Evolutionary conservation across 2,888 invertebrate genomes (phyloP).

Genomic region (Congeria kusceri): DNA sequence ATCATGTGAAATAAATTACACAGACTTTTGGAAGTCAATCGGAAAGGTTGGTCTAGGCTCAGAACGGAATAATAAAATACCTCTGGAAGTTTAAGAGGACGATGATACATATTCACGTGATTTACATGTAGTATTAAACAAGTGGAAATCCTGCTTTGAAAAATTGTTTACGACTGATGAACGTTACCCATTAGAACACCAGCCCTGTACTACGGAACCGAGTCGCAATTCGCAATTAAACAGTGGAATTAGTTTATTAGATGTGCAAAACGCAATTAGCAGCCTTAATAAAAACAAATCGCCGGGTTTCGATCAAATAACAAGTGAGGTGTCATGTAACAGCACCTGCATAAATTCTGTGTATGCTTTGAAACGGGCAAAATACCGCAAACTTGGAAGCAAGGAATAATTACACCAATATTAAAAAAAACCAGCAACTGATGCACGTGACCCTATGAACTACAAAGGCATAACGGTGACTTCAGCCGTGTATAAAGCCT

Average conservation of each 20-base stretch:
- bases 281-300: constrained; percentile 8
- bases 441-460: constrained; percentile 7
- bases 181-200: too few relatives aligned
- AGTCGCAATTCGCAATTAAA: too few relatives aligned
- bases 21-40: background rate
- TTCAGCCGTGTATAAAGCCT: constrained; percentile 19
- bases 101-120: background rate
- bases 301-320: constrained; percentile 1
- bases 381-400: constrained; percentile 12
- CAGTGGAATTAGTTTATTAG: constrained; percentile 1
- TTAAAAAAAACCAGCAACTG: background rate
- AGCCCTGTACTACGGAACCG: too few relatives aligned
- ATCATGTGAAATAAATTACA: too few relatives aligned
- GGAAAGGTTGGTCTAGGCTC: background rate
- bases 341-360: constrained; percentile 12
- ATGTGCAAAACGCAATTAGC: constrained; percentile 3
- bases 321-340: constrained; percentile 8
- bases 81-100: background rate
- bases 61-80: constrained; percentile 8
- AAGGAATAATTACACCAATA: constrained; percentile 21
- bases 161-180: background rate
- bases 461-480: constrained; percentile 18
- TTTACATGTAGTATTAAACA: background rate
- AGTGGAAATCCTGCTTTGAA: constrained; percentile 1
- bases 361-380: constrained; percentile 25